Evolutionary conservation across 1,140 invertebrate species (phyloP).

Genomic region (Drosophila hydei): DNA sequence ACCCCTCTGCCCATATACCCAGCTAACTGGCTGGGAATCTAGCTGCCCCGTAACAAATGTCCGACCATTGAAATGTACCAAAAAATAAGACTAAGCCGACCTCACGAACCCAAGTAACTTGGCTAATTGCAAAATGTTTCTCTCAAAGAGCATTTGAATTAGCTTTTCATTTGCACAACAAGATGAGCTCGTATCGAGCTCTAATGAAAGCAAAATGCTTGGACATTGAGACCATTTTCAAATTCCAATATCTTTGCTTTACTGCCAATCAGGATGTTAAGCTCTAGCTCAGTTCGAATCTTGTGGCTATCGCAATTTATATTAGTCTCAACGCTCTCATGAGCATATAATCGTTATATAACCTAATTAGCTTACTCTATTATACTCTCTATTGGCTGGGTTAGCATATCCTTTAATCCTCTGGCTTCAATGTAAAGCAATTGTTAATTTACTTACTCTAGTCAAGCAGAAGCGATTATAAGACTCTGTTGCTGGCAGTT

Average conservation of each 20-base stretch:
- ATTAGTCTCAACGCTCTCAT: too few species aligned
- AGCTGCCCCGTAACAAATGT: constrained; percentile 67
- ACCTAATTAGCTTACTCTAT: too few species aligned
- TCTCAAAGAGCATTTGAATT: constrained; percentile 17
- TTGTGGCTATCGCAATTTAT: too few species aligned
- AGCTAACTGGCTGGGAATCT: constrained; percentile 41
- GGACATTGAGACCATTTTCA: not conserved
- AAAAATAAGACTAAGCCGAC: too few species aligned
- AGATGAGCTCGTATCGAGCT: constrained; percentile 4
- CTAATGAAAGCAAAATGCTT: constrained; percentile 5
- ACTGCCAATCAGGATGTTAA: not conserved
- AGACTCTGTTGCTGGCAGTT: too few species aligned
- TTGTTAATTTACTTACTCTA: too few species aligned
- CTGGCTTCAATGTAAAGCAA: too few species aligned
- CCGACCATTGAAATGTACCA: constrained; percentile 52
- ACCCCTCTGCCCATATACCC: constrained; percentile 1
- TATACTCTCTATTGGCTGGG: too few species aligned
- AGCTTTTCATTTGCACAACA: constrained; percentile 8
- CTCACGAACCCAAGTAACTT: constrained; percentile 38
- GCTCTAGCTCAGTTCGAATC: too few species aligned
- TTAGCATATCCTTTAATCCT: too few species aligned
- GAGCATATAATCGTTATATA: too few species aligned
- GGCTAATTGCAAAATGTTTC: constrained; percentile 60
- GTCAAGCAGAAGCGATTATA: too few species aligned
- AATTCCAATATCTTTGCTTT: not conserved